phyloP scores from a whole-genome alignment of 2,888 invertebrate species.

The Ochropacha duplaris region DNA sequence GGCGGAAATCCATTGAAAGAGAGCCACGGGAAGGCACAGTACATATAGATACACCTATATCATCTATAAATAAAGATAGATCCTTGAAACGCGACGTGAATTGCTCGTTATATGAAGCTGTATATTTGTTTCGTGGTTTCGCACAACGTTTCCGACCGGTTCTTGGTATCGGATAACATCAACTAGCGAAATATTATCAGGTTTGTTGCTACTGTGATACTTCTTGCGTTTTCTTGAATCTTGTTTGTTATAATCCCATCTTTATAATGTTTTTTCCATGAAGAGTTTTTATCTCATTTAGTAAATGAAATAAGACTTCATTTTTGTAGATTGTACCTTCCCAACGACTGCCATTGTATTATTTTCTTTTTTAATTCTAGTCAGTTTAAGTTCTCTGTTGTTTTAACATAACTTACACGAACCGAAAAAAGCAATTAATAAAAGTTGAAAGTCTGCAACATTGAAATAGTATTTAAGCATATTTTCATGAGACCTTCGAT shows the following conservation, averaged over 20 bases:
- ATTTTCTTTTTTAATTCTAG: too few relatives aligned
- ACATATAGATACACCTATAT: background rate
- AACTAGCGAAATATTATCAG: background rate
- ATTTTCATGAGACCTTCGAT: background rate
- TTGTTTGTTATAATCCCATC: background rate
- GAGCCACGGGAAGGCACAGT: background rate
- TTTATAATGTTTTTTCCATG: too few relatives aligned
- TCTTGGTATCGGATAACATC: constrained; percentile 1
- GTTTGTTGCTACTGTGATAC: background rate
- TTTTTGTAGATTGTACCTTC: too few relatives aligned
- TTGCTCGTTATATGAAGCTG: constrained; percentile 2
- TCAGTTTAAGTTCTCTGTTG: too few relatives aligned
- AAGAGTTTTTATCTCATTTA: too few relatives aligned
- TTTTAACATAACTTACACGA: too few relatives aligned
- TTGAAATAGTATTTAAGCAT: background rate
- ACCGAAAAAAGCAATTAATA: background rate
- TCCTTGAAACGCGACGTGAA: constrained; percentile 12
- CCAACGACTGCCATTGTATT: too few relatives aligned
- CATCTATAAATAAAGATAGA: constrained; percentile 10
- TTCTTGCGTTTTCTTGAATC: background rate
- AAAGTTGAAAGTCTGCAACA: background rate
- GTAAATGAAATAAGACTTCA: too few relatives aligned
- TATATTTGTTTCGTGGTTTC: constrained; percentile 2
- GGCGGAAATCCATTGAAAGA: constrained; percentile 1
- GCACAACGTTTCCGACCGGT: constrained; percentile 3